Percentiles rank a stretch among this genome's conserved stretches.
Evolutionary conservation across 1,140 invertebrate species (phyloP).

Genomic region (Bombus balteatus): DNA sequence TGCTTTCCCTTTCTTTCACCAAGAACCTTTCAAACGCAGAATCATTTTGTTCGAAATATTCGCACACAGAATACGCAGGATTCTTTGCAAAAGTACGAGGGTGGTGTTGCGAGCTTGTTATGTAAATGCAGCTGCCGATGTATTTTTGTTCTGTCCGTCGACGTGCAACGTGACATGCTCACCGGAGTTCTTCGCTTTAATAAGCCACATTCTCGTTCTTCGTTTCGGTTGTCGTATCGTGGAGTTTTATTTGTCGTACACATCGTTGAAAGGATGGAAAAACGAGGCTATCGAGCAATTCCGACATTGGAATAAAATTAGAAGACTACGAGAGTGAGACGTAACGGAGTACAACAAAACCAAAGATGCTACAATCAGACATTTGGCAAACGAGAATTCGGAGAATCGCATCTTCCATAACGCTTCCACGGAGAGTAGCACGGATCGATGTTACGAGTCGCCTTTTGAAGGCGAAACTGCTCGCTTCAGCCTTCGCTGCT

Average conservation of each 20-base stretch:
- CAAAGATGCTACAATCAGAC: too few relatives aligned
- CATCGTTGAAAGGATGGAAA: too few relatives aligned
- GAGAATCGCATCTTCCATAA: too few relatives aligned
- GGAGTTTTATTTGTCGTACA: too few relatives aligned
- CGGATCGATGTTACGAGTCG: background rate
- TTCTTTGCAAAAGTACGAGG: too few relatives aligned
- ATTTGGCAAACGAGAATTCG: too few relatives aligned
- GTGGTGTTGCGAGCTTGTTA: background rate
- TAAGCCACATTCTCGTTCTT: background rate
- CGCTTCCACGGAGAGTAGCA: too few relatives aligned
- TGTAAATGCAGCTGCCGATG: background rate
- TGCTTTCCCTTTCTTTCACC: background rate
- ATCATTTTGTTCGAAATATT: background rate
- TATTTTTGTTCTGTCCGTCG: constrained; percentile 38
- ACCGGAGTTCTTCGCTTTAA: background rate
- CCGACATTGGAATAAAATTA: too few relatives aligned
- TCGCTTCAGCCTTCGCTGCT: constrained; percentile 33
- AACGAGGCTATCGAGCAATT: too few relatives aligned
- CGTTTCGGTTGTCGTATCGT: too few relatives aligned
- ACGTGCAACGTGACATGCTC: background rate
- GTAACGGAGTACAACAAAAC: too few relatives aligned
- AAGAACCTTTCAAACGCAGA: constrained; percentile 4
- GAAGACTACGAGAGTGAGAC: too few relatives aligned
- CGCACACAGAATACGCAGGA: background rate
- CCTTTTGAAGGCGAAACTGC: constrained; percentile 37